Base-by-base conservation (phyloP, 2,113 vertebrate species). In the Danio rerio region DNA sequence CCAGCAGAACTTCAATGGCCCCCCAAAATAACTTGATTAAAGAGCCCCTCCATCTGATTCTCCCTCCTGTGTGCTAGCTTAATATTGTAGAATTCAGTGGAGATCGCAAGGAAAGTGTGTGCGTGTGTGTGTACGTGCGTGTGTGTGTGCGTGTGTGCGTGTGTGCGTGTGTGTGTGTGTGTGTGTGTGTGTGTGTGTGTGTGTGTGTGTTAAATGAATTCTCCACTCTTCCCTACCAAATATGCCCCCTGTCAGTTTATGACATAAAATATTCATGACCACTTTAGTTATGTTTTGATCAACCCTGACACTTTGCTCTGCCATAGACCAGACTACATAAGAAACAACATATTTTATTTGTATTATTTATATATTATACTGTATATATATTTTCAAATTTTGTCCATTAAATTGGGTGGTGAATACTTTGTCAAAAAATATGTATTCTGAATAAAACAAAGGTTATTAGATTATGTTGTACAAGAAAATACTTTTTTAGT, bases 21-120 rank as follows among this genome's bases (percentile, higher is more conserved):
- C 31, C 80, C 76, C 66, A 66, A 76, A 81, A 86, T 80, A 85
- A 88, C 81, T 56, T 80, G 74, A 53, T 89, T 86, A 86, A 70
- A 83, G 55, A 55, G 81, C 65, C 45, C 43, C 61, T 77, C 56
- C 62, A 81, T 84, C 81, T 53, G 80, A 87, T 86, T 86, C 81
- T 61, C 53, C 80, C 43, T 21, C 72, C 13, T 16, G 52, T 52
- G 69, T 61, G 53, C 11, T 74, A 13, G 12, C 70, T 42, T 82
- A 77, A 79, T 49, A 42, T 69, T 21, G 16, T 63, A 9, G 16
- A 59, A 73, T 84, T 71, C 59, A n/a, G 7, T 13, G n/a, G 40
- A 78, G 69, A 76, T 50, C 78, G 65, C 85, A 80, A 50, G 72
- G 70, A 62, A 59, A 47, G n/a, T 56, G 63, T 58, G 49, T 55